Evolutionary conservation across 2,797 vertebrate genomes (phyloP), one percentile per base, ranked within the genome.

Genomic region (Xenopus petersii): DNA sequence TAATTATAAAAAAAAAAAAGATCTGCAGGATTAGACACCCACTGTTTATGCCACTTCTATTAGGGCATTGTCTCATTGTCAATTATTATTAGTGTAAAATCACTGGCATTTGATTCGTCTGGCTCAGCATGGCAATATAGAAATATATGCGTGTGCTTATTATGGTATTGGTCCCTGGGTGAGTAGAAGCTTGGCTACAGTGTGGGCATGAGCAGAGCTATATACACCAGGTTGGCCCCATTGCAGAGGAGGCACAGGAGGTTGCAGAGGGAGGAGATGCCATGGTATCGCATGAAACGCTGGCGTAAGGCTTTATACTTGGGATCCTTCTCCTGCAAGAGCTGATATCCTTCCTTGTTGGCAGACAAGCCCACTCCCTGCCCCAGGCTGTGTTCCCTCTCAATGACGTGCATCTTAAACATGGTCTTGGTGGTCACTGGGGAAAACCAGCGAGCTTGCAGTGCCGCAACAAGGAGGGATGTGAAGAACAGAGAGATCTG

Each of bases 401-500:
- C 95, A 60, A 95, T 82, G 55, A 80, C 83, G 75, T 91, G 91
- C 83, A 95, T 85, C 80, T 89, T 88, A 70, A 89, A 81, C 92
- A 94, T 92, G 76, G 86, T 66, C 10, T 90, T 88, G 0, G 89
- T 89, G 54, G 86, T 87, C 0, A 83, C 82, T 0, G 90, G 92
- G 21, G 90, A 91, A 0, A 96, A 90, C 93, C 94, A 96, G 77
- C 86, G 90, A 0, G 86, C 90, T 0, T 96, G 95, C 56, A 93
- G 47, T 4, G 84, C 85, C 0, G 92, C 84, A 81, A 87, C 83
- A 21, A 88, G 42, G 70, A 95, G 80, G 0, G 89, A 88, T 66
- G 87, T 67, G 2, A 94, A 88, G 76, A 93, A 92, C 42, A 95
- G 84, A 13, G n/a, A 33, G 77, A 94, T 90, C 95, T 97, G 84